Percentiles rank a stretch among this genome's conserved stretches.
Conservation (phyloP, 1,140 invertebrate species). For the Coptotermes formosanus region DNA sequence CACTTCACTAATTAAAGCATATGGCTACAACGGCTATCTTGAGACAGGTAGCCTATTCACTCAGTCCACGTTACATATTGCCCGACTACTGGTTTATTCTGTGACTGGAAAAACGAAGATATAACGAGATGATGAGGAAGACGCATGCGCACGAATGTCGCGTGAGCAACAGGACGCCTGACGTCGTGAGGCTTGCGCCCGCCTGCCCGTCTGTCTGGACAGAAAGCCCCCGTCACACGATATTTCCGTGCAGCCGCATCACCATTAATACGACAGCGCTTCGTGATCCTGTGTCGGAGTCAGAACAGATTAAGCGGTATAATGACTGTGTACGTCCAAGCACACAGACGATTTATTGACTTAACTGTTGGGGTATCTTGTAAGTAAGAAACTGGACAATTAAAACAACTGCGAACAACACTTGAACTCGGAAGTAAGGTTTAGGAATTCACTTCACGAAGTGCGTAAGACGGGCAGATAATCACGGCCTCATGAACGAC, state of each 20-base stretch:
- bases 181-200: neutral
- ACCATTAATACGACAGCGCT: neutral
- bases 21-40: neutral
- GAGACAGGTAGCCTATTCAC: neutral
- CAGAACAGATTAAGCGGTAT: no score
- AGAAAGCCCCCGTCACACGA: neutral
- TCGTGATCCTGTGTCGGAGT: no score
- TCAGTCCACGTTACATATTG: neutral
- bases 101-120: slow-evolving; percentile 15
- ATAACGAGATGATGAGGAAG: neutral
- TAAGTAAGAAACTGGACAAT: no score
- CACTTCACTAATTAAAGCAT: neutral
- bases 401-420: no score
- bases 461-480: no score
- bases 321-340: no score
- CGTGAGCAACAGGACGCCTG: neutral
- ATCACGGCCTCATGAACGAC: no score
- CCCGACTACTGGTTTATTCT: slow-evolving; percentile 3
- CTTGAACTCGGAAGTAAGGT: no score
- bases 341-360: no score
- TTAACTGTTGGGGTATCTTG: no score
- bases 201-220: neutral
- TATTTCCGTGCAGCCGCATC: neutral
- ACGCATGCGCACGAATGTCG: neutral
- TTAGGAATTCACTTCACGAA: no score